Percentiles rank a stretch among this genome's conserved stretches.
These are phyloP conservation scores for Octopus sinensis DNA, from an alignment of 1,140 invertebrate species.

Conservation along the genomic window DNA sequence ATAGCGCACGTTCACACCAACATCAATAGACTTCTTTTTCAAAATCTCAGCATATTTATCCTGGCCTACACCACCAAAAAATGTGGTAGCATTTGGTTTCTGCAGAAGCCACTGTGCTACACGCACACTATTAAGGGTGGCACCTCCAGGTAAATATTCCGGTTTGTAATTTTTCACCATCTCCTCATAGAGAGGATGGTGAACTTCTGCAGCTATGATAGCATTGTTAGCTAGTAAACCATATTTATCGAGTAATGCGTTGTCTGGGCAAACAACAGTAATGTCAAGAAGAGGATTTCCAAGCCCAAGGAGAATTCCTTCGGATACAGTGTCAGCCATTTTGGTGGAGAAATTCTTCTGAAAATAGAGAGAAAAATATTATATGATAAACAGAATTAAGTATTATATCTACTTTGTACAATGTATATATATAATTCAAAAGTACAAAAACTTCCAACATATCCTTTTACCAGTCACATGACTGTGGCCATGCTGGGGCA, in stretches of 20 bases:
- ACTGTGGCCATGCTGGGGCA: too few relatives aligned
- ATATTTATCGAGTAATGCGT: conserved; percentile 78
- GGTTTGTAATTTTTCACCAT: conserved; percentile 63
- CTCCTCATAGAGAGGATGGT: conserved; percentile 58
- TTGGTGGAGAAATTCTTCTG: conserved; percentile 23
- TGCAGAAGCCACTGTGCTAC: conserved; percentile 90
- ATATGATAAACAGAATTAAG: too few relatives aligned
- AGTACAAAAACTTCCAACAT: too few relatives aligned
- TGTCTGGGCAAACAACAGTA: conserved; percentile 72
- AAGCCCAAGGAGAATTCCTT: conserved; percentile 78
- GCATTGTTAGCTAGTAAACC: conserved; percentile 86
- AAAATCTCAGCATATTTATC: conserved; percentile 88
- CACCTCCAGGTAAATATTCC: conserved; percentile 91
- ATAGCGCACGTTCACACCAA: conserved; percentile 86
- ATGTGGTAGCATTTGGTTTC: conserved; percentile 72
- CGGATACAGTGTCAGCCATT: conserved; percentile 16
- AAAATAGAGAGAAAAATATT: conserved; percentile 17
- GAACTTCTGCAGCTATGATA: conserved; percentile 86
- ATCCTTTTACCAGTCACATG: too few relatives aligned
- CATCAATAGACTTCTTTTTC: conserved; percentile 72
- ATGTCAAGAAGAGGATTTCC: conserved; percentile 97
- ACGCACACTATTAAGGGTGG: conserved; percentile 89
- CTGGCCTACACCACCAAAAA: conserved; percentile 90
- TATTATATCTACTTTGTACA: too few relatives aligned
- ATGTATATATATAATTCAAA: too few relatives aligned